Conservation (phyloP, 2,113 vertebrate species). For the Lampris megalopsis region DNA sequence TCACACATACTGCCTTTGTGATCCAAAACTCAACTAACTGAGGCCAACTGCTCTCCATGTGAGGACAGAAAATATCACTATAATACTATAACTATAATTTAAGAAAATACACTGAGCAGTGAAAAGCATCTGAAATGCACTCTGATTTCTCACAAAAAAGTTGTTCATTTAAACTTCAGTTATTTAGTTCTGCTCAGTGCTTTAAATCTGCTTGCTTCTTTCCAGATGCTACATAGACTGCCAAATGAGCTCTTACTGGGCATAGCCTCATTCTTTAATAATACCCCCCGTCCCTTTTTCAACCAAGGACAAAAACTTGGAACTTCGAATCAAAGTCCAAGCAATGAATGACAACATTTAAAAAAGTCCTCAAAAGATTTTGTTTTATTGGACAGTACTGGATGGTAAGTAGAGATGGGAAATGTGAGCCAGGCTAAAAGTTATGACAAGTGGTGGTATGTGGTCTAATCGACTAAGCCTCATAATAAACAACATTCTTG, state of each 20-base stretch:
- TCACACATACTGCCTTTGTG: no score
- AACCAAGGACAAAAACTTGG: neutral
- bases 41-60: neutral
- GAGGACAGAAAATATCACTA: neutral
- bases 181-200: neutral
- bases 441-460: neutral
- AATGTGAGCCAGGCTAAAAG: neutral
- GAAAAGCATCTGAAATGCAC: neutral
- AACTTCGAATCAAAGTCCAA: neutral
- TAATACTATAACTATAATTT: neutral
- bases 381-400: no score
- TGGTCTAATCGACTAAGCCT: neutral
- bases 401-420: no score
- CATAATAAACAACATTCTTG: neutral
- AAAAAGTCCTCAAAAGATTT: neutral
- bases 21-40: neutral
- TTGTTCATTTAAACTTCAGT: neutral
- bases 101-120: neutral
- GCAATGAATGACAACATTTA: neutral
- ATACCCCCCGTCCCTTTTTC: neutral
- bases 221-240: conserved; percentile 2
- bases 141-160: neutral
- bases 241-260: neutral
- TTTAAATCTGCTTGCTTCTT: neutral
- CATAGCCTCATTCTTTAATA: neutral